These are phyloP conservation scores for Ryuthela nishihirai DNA, from an alignment of 2,888 invertebrate species.

Conservation along the genomic window DNA sequence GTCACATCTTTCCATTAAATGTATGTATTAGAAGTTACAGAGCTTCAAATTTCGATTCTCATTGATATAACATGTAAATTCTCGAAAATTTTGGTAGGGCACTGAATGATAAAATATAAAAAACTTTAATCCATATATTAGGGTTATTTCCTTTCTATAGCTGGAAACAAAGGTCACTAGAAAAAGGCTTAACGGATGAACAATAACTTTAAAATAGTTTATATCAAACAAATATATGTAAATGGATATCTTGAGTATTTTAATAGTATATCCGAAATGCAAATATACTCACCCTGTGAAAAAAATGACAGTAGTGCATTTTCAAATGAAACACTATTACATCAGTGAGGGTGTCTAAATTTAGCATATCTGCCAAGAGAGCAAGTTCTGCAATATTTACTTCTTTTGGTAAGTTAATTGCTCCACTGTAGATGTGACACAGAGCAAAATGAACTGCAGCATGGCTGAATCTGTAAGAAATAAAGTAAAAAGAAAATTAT, in stretches of 20 bases:
- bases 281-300: constrained; percentile 67
- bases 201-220: not conserved
- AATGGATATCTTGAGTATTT: not conserved
- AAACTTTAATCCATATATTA: too few species aligned
- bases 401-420: constrained; percentile 79
- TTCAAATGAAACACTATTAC: constrained; percentile 83
- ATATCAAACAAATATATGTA: not conserved
- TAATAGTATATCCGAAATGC: not conserved
- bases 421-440: constrained; percentile 91
- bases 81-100: too few species aligned
- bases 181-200: not conserved
- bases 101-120: too few species aligned
- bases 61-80: too few species aligned
- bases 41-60: too few species aligned
- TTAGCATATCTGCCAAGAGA: constrained; percentile 82
- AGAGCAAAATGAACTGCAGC: constrained; percentile 84
- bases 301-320: constrained; percentile 87
- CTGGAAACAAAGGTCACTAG: not conserved
- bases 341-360: constrained; percentile 86
- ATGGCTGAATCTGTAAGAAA: constrained; percentile 65
- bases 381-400: constrained; percentile 82
- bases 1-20: too few species aligned
- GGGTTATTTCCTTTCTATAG: not conserved
- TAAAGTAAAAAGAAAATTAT: too few species aligned
- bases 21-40: too few species aligned